Evolutionary conservation across 2,797 vertebrate species (phyloP).

Genomic region (Brachyrhaphis roseni): DNA sequence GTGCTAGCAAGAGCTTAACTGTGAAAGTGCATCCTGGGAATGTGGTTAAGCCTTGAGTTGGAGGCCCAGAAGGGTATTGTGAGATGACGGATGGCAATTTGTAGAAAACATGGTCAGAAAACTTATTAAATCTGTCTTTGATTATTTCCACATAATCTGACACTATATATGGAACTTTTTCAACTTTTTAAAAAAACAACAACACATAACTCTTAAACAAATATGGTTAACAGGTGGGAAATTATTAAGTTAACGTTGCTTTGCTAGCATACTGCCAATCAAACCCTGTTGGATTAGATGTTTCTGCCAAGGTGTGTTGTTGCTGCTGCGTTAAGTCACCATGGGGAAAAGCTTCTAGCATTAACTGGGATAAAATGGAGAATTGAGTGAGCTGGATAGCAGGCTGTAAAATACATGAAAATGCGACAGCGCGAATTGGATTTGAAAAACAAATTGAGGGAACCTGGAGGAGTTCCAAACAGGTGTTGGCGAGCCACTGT

Average conservation of each 20-base stretch:
- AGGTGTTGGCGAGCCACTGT: constrained; percentile 58
- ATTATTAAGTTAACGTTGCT: neutral
- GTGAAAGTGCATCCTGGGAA: constrained; percentile 39
- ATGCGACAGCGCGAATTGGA: constrained; percentile 35
- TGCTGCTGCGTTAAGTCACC: constrained; percentile 2
- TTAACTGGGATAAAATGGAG: constrained; percentile 35
- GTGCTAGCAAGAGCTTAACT: constrained; percentile 19
- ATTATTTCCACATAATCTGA: neutral
- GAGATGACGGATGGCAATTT: constrained; percentile 22
- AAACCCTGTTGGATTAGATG: neutral
- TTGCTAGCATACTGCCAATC: neutral
- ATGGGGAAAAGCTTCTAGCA: constrained; percentile 33
- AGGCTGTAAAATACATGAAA: constrained; percentile 59
- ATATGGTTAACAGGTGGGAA: neutral
- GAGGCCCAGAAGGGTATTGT: constrained; percentile 4
- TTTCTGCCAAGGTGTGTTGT: neutral
- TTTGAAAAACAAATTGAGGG: constrained; percentile 31
- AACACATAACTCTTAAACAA: no score
- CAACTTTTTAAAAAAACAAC: neutral
- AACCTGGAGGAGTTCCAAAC: constrained; percentile 69
- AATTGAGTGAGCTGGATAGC: constrained; percentile 40
- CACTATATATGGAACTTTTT: neutral
- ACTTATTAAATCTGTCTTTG: neutral
- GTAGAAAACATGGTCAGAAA: neutral
- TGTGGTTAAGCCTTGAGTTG: constrained; percentile 21